Evolutionary conservation across 2,888 invertebrate genomes (phyloP).

Genomic region (Petrophora chlorosata): DNA sequence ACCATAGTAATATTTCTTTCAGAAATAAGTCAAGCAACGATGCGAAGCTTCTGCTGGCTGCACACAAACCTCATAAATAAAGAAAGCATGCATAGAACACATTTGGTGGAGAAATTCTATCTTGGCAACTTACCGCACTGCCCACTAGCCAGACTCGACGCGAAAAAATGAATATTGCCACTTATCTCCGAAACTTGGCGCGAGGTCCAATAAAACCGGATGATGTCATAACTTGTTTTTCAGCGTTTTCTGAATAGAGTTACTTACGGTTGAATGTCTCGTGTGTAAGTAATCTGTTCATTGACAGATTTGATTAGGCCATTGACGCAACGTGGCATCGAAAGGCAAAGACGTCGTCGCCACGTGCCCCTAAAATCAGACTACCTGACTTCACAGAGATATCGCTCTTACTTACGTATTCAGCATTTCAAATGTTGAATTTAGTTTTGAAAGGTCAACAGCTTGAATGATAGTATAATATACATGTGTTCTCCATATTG

Average conservation of each 20-base stretch:
- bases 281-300: conserved; percentile 14
- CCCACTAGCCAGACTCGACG: conserved; percentile 39
- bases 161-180: conserved; percentile 30
- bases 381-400: conserved; percentile 2
- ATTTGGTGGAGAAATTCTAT: too few species aligned
- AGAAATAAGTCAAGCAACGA: too few species aligned
- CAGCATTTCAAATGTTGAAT: conserved; percentile 1
- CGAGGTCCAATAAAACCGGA: conserved; percentile 21
- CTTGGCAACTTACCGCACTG: conserved; percentile 3
- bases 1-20: too few species aligned
- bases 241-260: conserved; percentile 23
- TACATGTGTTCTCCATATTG: conserved; percentile 6
- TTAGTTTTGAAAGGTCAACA: conserved; percentile 10
- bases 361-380: not conserved
- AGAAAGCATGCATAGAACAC: too few species aligned
- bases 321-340: conserved; percentile 6
- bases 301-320: conserved; percentile 20
- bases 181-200: conserved; percentile 3
- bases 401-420: not conserved
- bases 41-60: too few species aligned
- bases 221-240: conserved; percentile 40
- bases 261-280: conserved; percentile 6
- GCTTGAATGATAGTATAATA: conserved; percentile 2
- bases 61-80: too few species aligned
- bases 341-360: not conserved